Base-by-base conservation (phyloP, 2,888 invertebrate genomes). In the Lasioglossum morio region DNA sequence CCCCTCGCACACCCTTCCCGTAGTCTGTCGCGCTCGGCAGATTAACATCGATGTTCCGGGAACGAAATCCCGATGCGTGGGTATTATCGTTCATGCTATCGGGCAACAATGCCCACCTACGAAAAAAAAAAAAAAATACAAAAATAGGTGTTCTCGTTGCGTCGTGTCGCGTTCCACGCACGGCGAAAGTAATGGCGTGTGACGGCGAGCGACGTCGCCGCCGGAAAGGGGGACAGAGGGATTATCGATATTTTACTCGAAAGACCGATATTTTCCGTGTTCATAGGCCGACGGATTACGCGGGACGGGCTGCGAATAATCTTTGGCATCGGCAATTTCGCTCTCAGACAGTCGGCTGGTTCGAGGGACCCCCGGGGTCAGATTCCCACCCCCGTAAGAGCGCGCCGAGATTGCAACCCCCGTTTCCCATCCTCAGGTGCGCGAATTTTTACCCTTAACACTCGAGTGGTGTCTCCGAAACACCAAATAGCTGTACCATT, bases 71-170 rank as follows among this genome's bases (percentile, higher is more conserved):
- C 82, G 60, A 77, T 82, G 87, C 85, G 82, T 78, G 79, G 37
- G 90, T 88, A 90, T 90, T 90, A 90, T 82, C 86, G 84, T 80
- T 63, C 74, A 78, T 72, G 69, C 74, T 72, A 84, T 88, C 88
- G 82, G 73, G 79, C 73, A 79, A 89, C 86, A 89, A 88, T 83
- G 83, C 63, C 8, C 57, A 57, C 12, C n/a, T 57, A 10, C 10
- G 30, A 34, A 40, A n/a, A 73, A 34, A 48, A 57, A n/a, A 34
- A 40, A n/a, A 73, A 34, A 48, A 57, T 57, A 57, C 57, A 30
- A 63, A 72, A 57, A 73, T 74, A 72, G 46, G 14, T 23, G 78
- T 76, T 66, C 27, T 16, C 77, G 75, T 37, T 77, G 81, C 80
- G 73, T 84, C 72, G 81, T 69, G 63, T 30, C 30, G 63, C 27